A percentile compares a stretch with the other conserved stretches of the same genome.
Evolutionary conservation across 2,797 vertebrate species (phyloP).

Genomic region (Rhinogobio ventralis): DNA sequence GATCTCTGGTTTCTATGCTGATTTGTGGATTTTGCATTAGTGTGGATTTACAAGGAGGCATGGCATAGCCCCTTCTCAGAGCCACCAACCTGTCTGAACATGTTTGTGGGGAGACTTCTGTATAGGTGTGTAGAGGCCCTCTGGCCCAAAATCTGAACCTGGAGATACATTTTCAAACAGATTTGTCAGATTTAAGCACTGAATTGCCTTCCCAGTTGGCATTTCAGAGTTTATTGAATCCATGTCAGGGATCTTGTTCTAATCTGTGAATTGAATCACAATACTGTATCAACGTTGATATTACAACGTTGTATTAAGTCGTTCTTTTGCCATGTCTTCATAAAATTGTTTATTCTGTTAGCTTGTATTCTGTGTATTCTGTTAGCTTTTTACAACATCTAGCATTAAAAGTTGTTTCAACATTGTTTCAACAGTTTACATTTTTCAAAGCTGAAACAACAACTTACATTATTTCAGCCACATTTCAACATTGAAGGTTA

Average conservation of each 20-base stretch:
- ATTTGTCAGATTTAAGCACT: constrained; percentile 26
- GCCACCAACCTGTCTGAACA: constrained; percentile 59
- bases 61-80: constrained; percentile 4
- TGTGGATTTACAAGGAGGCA: constrained; percentile 24
- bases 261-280: not conserved
- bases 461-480: not conserved
- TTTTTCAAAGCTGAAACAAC: not conserved
- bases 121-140: constrained; percentile 53
- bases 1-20: constrained; percentile 10
- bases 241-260: not conserved
- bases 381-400: not conserved
- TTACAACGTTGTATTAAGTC: not conserved
- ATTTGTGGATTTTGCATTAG: constrained; percentile 26
- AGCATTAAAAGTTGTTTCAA: not conserved
- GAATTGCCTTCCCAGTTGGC: not conserved
- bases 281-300: not conserved
- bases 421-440: not conserved
- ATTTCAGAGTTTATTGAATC: not conserved
- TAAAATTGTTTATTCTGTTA: not conserved
- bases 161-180: constrained; percentile 49
- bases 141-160: constrained; percentile 50
- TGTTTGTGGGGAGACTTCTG: constrained; percentile 39
- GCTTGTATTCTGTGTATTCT: not conserved
- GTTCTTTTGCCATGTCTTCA: not conserved
- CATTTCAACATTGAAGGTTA: not conserved